These are phyloP conservation scores for Echinometra lucunter DNA, from an alignment of 53 echinoderm and acorn worm species.

Conservation along the genomic window DNA sequence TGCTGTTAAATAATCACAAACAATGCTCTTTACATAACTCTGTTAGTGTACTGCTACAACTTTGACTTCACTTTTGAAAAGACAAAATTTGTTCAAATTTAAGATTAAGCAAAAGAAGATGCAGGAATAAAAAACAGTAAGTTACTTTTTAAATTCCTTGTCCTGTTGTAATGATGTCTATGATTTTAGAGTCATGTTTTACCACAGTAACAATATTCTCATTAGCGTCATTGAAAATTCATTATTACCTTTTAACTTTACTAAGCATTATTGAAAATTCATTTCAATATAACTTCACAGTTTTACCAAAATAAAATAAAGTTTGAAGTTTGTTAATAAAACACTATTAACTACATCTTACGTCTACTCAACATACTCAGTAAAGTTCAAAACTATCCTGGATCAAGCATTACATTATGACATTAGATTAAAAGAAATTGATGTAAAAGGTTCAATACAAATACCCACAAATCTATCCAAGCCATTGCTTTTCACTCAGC, in stretches of 20 bases:
- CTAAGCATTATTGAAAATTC: no score
- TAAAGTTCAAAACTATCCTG: neutral
- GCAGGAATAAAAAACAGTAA: no score
- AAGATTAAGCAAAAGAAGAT: no score
- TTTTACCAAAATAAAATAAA: neutral
- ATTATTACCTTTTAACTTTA: no score
- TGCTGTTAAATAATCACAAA: neutral
- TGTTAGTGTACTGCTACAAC: neutral
- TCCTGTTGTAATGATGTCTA: no score
- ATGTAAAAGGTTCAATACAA: neutral
- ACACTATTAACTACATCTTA: neutral
- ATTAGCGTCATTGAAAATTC: no score
- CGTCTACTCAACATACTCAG: neutral
- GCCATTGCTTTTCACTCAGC: neutral
- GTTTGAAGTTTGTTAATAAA: neutral
- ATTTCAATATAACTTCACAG: neutral
- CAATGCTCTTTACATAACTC: neutral
- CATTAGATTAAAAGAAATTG: slow-evolving; percentile 12
- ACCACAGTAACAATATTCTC: no score
- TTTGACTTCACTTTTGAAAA: no score
- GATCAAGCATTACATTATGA: neutral
- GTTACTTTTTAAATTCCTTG: no score
- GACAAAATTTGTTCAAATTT: no score
- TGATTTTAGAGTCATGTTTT: no score
- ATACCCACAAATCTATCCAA: neutral